Evolutionary conservation across 2,797 vertebrate genomes (phyloP).

Genomic region (Sebastiscus tertius): DNA sequence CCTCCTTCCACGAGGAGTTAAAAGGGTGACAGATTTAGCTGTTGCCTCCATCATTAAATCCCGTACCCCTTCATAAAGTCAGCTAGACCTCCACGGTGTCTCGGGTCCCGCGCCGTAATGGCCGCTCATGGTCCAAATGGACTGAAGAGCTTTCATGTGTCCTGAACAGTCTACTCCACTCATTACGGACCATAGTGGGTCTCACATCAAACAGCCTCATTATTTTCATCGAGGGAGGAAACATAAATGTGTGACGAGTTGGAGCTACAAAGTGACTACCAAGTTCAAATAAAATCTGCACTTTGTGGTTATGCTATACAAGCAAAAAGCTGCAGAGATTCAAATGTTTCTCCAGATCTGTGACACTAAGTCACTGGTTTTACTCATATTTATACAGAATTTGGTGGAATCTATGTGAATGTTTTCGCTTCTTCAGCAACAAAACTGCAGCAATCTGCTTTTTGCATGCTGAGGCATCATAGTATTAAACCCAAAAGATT

Average conservation of each 20-base stretch:
- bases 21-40: conserved; percentile 68
- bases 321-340: conserved; percentile 52
- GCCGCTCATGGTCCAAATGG: conserved; percentile 75
- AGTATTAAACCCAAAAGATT: conserved; percentile 9
- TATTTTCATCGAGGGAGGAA: conserved; percentile 76
- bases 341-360: conserved; percentile 45
- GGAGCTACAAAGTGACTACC: conserved; percentile 71
- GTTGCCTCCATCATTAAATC: conserved; percentile 72
- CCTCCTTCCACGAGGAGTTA: conserved; percentile 58
- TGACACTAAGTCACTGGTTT: conserved; percentile 18
- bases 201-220: conserved; percentile 80
- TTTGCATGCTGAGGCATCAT: background rate
- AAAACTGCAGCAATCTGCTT: conserved; percentile 6
- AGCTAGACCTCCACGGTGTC: conserved; percentile 64
- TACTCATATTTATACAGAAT: conserved; percentile 22
- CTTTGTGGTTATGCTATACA: conserved; percentile 56
- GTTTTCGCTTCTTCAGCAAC: conserved; percentile 3
- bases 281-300: conserved; percentile 73
- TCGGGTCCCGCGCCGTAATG: conserved; percentile 62
- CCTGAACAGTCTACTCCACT: conserved; percentile 78
- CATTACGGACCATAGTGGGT: conserved; percentile 70
- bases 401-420: conserved; percentile 4
- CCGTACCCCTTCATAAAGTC: conserved; percentile 57
- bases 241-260: conserved; percentile 56
- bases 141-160: conserved; percentile 81